phyloP scores from a whole-genome alignment of 2,797 vertebrate genomes.

The Acropternis orthonyx region DNA sequence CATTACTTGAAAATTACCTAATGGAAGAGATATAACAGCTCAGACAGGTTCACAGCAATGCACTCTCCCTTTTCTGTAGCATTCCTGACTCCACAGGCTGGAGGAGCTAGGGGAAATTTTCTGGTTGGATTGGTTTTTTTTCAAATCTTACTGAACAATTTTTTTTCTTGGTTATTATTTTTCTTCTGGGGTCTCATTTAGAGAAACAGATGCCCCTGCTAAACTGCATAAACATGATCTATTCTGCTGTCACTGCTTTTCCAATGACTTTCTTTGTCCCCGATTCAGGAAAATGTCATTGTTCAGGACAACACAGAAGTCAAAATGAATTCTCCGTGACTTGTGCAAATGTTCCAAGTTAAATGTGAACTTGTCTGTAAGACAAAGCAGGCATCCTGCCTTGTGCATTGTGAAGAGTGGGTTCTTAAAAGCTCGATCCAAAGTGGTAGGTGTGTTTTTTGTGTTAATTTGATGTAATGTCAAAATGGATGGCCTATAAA shows the following conservation, averaged over 20 bases:
- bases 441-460: slow-evolving; percentile 50
- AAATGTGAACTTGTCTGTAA: slow-evolving; percentile 31
- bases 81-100: background rate
- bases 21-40: slow-evolving; percentile 43
- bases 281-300: slow-evolving; percentile 47
- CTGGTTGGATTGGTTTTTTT: background rate
- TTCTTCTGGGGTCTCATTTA: background rate
- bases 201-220: slow-evolving; percentile 41
- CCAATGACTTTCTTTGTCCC: slow-evolving; percentile 41
- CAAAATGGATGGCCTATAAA: slow-evolving; percentile 60
- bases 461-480: slow-evolving; percentile 56
- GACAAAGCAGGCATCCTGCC: slow-evolving; percentile 39
- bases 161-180: slow-evolving; percentile 25
- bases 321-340: background rate
- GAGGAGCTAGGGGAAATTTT: background rate
- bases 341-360: slow-evolving; percentile 19
- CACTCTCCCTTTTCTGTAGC: background rate
- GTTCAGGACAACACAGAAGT: slow-evolving; percentile 55
- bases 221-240: slow-evolving; percentile 17
- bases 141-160: background rate
- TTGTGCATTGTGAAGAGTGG: background rate
- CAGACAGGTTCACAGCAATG: background rate
- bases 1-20: slow-evolving; percentile 61
- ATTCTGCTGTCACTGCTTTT: slow-evolving; percentile 28
- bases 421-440: slow-evolving; percentile 24